Percentiles rank a stretch among this genome's conserved stretches.
phyloP scores from a whole-genome alignment of 2,888 invertebrate genomes.

The Sicus ferrugineus region DNA sequence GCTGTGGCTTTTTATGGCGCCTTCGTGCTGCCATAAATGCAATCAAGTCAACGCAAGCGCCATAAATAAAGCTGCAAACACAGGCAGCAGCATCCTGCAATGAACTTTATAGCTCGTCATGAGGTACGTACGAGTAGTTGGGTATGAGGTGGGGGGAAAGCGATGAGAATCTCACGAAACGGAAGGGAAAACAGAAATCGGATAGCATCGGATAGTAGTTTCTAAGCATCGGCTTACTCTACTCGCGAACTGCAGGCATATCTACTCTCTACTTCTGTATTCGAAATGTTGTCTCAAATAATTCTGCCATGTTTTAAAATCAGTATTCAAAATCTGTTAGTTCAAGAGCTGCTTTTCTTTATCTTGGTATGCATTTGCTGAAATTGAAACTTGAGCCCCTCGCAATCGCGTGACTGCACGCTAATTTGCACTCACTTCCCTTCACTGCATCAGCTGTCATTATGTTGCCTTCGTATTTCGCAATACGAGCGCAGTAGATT shows the following conservation, averaged over 20 bases:
- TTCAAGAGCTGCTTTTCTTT: neutral
- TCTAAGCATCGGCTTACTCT: too few relatives aligned
- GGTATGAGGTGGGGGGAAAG: too few relatives aligned
- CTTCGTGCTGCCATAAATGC: constrained; percentile 17
- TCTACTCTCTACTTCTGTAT: too few relatives aligned
- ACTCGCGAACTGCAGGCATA: too few relatives aligned
- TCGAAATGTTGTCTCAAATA: too few relatives aligned
- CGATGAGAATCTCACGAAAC: too few relatives aligned
- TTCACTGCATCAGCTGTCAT: constrained; percentile 3
- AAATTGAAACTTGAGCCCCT: neutral
- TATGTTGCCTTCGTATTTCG: neutral
- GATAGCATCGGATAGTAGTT: neutral
- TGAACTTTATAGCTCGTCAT: neutral
- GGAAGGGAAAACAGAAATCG: neutral
- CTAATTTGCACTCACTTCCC: constrained; percentile 36
- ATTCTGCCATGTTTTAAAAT: neutral
- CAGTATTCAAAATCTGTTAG: too few relatives aligned
- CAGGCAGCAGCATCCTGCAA: neutral
- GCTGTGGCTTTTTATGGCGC: neutral
- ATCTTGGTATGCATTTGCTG: neutral
- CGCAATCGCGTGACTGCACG: constrained; percentile 26
- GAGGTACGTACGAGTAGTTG: too few relatives aligned
- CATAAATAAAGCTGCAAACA: constrained; percentile 19
- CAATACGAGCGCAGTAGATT: constrained; percentile 27
- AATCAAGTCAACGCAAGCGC: constrained; percentile 7